Conservation (phyloP, 2,113 vertebrate species). For the Calidris pugnax region DNA sequence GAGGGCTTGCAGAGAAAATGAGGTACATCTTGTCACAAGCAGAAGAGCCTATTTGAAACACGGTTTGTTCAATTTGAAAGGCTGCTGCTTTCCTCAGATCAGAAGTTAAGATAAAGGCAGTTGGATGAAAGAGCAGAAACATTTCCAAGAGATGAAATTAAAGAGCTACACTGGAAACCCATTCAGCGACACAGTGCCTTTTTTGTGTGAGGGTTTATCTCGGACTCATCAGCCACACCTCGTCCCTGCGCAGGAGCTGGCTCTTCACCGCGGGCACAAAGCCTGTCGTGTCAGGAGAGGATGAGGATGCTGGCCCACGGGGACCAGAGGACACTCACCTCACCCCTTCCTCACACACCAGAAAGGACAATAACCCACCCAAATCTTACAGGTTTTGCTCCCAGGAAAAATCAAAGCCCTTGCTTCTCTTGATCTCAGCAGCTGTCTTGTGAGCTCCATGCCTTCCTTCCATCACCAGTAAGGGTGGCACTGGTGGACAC, state of each 20-base stretch:
- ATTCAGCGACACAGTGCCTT: constrained; percentile 77
- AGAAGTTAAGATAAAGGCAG: constrained; percentile 82
- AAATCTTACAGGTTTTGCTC: neutral
- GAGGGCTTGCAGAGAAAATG: constrained; percentile 91
- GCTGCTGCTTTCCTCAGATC: constrained; percentile 82
- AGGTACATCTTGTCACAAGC: constrained; percentile 93
- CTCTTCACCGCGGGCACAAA: constrained; percentile 76
- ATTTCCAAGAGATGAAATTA: constrained; percentile 86
- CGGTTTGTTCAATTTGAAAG: constrained; percentile 92
- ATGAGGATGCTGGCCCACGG: neutral
- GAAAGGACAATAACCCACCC: constrained; percentile 39
- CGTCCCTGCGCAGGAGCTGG: constrained; percentile 64
- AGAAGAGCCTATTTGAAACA: constrained; percentile 89
- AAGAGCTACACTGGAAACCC: constrained; percentile 87
- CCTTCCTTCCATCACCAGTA: neutral
- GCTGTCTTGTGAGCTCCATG: neutral
- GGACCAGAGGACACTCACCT: constrained; percentile 18
- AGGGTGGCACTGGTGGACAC: neutral
- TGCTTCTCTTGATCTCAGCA: neutral
- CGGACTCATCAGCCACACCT: constrained; percentile 79
- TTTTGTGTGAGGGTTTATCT: constrained; percentile 81
- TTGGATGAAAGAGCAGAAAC: constrained; percentile 83
- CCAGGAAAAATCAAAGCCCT: constrained; percentile 8
- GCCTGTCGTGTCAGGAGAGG: constrained; percentile 36
- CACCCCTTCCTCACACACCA: neutral